phyloP scores from a whole-genome alignment of 2,888 invertebrate genomes.

The Nomada ruficornis region DNA sequence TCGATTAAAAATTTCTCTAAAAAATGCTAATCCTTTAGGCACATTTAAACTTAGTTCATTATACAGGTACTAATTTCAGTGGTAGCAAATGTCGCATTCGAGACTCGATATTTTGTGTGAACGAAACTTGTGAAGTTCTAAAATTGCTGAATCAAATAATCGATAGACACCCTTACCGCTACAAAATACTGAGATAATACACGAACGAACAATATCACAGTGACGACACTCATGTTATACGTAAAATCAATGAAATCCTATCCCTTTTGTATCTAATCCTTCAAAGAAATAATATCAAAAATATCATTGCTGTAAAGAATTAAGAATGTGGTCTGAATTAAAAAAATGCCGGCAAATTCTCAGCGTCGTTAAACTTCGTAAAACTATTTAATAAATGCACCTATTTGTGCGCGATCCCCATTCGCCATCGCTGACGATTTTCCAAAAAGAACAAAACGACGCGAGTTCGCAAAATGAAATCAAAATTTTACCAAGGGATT shows the following conservation, averaged over 20 bases:
- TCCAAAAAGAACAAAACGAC: not conserved
- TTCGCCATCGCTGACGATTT: not conserved
- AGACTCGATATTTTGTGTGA: not conserved
- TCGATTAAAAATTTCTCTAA: slow-evolving; percentile 54
- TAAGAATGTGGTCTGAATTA: slow-evolving; percentile 41
- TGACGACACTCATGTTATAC: slow-evolving; percentile 65
- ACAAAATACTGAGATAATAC: slow-evolving; percentile 31
- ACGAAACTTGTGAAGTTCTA: slow-evolving; percentile 3
- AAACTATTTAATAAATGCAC: slow-evolving; percentile 5
- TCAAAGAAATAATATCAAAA: not conserved
- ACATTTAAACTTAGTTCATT: slow-evolving; percentile 54
- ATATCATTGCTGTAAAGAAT: slow-evolving; percentile 15
- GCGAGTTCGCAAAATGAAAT: not conserved
- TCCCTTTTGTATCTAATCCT: slow-evolving; percentile 7
- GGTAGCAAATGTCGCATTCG: slow-evolving; percentile 26
- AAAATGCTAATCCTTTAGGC: slow-evolving; percentile 53
- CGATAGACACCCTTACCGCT: slow-evolving; percentile 10
- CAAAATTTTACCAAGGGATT: not conserved
- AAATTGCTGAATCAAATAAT: slow-evolving; percentile 13
- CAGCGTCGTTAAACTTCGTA: slow-evolving; percentile 25
- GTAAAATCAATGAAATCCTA: slow-evolving; percentile 27
- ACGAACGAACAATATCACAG: slow-evolving; percentile 72
- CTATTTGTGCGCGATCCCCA: slow-evolving; percentile 19
- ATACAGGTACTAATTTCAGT: slow-evolving; percentile 56
- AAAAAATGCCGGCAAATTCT: slow-evolving; percentile 17